Evolutionary conservation across 1,140 invertebrate genomes (phyloP), one percentile per base, ranked within the genome.

Genomic region (Pseudomyrmex dendroicus): DNA sequence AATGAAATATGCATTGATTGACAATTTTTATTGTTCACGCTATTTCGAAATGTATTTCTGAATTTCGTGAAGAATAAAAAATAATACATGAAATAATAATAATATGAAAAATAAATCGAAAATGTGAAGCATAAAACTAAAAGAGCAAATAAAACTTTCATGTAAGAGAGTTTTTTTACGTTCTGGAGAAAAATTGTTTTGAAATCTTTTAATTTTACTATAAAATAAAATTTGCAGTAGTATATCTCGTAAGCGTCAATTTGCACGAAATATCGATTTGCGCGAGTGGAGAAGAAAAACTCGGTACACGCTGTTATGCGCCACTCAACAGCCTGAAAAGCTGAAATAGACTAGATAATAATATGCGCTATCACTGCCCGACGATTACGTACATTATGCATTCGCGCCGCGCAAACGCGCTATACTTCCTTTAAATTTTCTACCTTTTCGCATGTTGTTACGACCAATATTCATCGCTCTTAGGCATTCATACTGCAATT

Each of bases 351-450:
- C n/a, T 35, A 5, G 13, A 2, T 20, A 44, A 66, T 67, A 52
- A 66, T 54, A 54, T 13, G 48, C 5, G 35, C 7, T 52, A 25
- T 76, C 57, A 46, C 8, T 44, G 15, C n/a, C 35, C n/a, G 1
- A 15, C 22, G 25, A 54, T 66, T 77, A 56, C 3, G 48, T 56
- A 2, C 25, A 56, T 77, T 77, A 77, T 67, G 25, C 13, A 77
- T 57, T 77, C 25, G 25, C 61, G 35, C 35, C 5, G 35, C 59
- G 3, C 61, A n/a, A 73, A 73, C 59, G 70, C 62, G 62, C 48
- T 54, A 67, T 66, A 77, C n/a, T 66, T 77, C 22, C 62, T 54
- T 12, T 9, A 25, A 77, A 77, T 76, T 25, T 64, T 12, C 5
- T 7, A 2, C 48, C 25, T 56, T 67, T 77, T 54, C 62, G n/a